These are phyloP conservation scores for Porites australiensis DNA, from an alignment of 64 coral and sea anemone species.

Conservation along the genomic window DNA sequence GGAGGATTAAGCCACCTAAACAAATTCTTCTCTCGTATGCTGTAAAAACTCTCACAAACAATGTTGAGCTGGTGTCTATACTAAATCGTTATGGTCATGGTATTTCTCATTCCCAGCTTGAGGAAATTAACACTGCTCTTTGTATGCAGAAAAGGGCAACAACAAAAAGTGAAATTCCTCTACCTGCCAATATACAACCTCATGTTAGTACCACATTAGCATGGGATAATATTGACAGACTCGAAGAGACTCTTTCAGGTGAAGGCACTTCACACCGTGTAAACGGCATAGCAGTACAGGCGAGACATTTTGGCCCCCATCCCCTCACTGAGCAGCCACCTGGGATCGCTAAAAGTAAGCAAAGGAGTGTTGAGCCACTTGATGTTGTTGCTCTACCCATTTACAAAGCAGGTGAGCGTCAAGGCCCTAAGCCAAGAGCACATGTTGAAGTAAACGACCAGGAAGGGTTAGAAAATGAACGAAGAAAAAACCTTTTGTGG, in stretches of 20 bases:
- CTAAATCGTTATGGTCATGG: conserved; percentile 39
- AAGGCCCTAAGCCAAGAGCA: not conserved
- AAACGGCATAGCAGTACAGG: conserved; percentile 30
- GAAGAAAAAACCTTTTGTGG: conserved; percentile 3
- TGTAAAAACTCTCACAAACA: conserved; percentile 45
- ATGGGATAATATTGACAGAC: conserved; percentile 79
- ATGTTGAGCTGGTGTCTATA: conserved; percentile 27
- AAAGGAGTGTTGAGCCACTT: not conserved
- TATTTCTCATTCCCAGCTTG: conserved; percentile 32
- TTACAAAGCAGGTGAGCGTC: conserved; percentile 12
- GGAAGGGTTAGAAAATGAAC: not conserved
- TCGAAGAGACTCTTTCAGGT: conserved; percentile 56
- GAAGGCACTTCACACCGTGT: conserved; percentile 19
- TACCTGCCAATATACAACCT: conserved; percentile 39
- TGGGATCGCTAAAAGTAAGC: not conserved
- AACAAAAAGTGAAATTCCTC: conserved; percentile 9
- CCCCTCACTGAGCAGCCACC: not conserved
- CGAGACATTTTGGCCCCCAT: conserved; percentile 10
- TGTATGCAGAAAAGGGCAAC: conserved; percentile 55
- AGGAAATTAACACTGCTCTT: conserved; percentile 33
- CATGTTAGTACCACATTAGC: conserved; percentile 66
- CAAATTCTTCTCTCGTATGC: too few relatives aligned
- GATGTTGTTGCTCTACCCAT: not conserved
- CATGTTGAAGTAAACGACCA: not conserved
- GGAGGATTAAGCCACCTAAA: too few relatives aligned